Evolutionary conservation across 2,888 invertebrate genomes (phyloP), one percentile per base, ranked within the genome.

Genomic region (Sturmia bella): DNA sequence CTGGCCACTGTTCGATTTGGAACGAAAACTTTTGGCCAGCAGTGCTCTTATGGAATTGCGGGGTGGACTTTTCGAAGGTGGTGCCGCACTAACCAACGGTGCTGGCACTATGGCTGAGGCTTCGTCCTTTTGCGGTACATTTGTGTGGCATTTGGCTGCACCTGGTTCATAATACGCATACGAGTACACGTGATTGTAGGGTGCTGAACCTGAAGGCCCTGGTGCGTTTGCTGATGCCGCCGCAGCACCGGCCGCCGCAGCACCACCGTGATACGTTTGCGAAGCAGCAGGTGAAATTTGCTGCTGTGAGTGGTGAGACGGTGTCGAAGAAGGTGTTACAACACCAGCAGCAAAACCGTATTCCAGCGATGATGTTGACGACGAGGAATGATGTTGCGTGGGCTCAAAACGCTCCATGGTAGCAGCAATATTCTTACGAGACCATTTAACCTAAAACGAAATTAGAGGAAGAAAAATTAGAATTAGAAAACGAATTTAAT

Each of bases 151-250:
- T 74, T 92, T 93, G 79, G 93, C 92, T 2, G 93, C 93, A 6
- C 94, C 94, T 0, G 94, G 93, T 87, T 95, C 96, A 89, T 96
- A 96, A 89, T 96, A 96, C 12, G 96, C 96, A 90, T 96, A 96
- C 27, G 96, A 95, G 90, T 96, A 96, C 87, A 96, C 96, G 64
- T 91, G 91, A 72, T 91, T 90, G 9, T 88, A 87, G 3, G 90
- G 88, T 17, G 75, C 72, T 2, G 82, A 21, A 12, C 61, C 68
- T 9, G 74, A 17, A 0, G 63, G 6, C 1, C 43, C 54, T 9
- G n/a, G 32, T 6, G 59, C 3, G n/a, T 61, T 76, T 3, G 32
- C 57, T 9, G 73, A 9, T 1, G 45, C 5, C 6, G 85, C 84
- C 1, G 32, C 11, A 9, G 85, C 82, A 3, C n/a, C n/a, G n/a